Base-by-base conservation (phyloP, 2,797 vertebrate genomes). In the Pseudochirops corinnae region DNA sequence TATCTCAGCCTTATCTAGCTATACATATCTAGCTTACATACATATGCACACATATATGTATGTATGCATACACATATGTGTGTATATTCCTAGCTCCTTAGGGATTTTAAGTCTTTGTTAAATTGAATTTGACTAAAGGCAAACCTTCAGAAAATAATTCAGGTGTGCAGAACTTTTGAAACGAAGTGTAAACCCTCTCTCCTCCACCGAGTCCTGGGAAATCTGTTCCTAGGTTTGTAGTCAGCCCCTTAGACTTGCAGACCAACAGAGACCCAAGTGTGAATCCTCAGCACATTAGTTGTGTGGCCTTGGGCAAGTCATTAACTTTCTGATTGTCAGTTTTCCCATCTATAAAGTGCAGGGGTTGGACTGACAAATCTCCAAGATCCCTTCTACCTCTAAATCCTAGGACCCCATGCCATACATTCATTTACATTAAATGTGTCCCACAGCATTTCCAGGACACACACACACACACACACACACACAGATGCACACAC, bases 391-490 rank as follows among this genome's bases (percentile, higher is more conserved):
- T 74, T 74, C 18, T 39, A 74, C 16, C 18, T 39, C n/a, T 74
- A 39, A 39, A 74, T 74, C 60, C 60, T 62, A 62, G 29, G n/a
- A 9, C n/a, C n/a, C 62, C 18, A 39, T 2, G 39, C 33, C 3
- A 24, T 39, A 21, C 67, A 74, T 74, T 39, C 39, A 74, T 74
- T 74, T 74, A 74, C 18, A 39, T 39, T 39, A 74, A 74, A 74
- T 7, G 67, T 39, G 16, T 24, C n/a, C n/a, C 6, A 74, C 67
- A 74, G 67, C n/a, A 39, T 74, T 74, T 39, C 67, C 11, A 39
- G 12, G n/a, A 39, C 67, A 6, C 67, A n/a, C 2, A 0, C 5
- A 39, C 6, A 0, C 16, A 2, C 18, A 7, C 67, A 2, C n/a
- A 1, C 57, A 28, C 26, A 4, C 57, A 28, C 57, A 16, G 26